These are phyloP conservation scores for Alexandromys fortis DNA, from an alignment of 2,113 vertebrate species.

Conservation along the genomic window DNA sequence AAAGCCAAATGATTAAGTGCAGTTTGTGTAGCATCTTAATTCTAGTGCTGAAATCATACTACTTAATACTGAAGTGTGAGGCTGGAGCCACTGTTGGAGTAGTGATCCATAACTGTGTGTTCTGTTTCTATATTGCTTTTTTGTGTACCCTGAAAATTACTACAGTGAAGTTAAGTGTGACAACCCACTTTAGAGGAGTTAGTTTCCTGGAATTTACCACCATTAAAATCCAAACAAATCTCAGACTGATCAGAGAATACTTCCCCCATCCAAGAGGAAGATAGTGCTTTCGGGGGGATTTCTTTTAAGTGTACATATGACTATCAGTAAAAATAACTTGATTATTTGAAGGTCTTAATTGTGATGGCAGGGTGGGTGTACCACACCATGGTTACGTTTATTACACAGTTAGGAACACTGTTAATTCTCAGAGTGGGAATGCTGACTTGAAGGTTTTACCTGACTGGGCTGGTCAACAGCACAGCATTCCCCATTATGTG, in stretches of 20 bases:
- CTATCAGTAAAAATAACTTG: conserved; percentile 32
- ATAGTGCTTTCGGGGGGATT: neutral
- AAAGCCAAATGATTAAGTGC: neutral
- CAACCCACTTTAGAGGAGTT: conserved; percentile 15
- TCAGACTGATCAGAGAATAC: neutral
- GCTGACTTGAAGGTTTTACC: neutral
- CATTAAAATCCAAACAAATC: conserved; percentile 56
- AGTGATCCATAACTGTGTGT: neutral
- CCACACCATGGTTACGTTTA: neutral
- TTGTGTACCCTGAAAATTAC: conserved; percentile 31
- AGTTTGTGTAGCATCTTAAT: neutral
- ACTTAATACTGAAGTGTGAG: neutral
- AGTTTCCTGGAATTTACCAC: conserved; percentile 48
- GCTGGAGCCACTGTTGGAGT: conserved; percentile 9
- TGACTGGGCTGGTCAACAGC: neutral
- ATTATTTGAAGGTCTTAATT: conserved; percentile 22
- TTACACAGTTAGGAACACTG: neutral
- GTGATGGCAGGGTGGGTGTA: neutral
- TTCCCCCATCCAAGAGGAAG: conserved; percentile 48
- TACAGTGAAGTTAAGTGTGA: conserved; percentile 38
- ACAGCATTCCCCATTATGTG: neutral
- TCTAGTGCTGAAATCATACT: conserved; percentile 51
- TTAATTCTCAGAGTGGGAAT: conserved; percentile 23
- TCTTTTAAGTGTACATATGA: neutral
- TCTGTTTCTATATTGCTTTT: conserved; percentile 36